Base-by-base conservation (phyloP, 2,797 vertebrate species). In the Serranus cabrilla region DNA sequence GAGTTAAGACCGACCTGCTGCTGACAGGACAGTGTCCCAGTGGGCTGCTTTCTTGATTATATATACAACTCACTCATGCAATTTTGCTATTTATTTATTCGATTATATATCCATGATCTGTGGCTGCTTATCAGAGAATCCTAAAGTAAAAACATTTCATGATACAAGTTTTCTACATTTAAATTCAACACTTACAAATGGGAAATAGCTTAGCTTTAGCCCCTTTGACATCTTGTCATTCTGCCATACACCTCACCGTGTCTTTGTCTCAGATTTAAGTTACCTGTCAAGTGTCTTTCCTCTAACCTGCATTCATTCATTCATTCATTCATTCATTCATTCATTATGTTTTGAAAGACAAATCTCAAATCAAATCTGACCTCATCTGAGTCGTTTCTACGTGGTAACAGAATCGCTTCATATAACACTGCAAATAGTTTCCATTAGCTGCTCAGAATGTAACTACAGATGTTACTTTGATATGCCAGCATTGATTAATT, bases 311-410 rank as follows among this genome's bases (percentile, higher is more conserved):
- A 5, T 52, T 47, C 20, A 64, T 40, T 63, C 56, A 62, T 69
- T 50, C n/a, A 23, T 69, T 64, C 61, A 49, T 54, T 43, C 16
- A 60, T 23, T 60, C 54, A 69, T 60, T 43, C 17, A 27, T 71
- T 78, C 40, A 82, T 60, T 13, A 61, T 57, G 49, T 17, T 61
- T 16, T 21, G 46, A 60, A 58, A 61, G 10, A 49, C 7, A n/a
- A 52, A 68, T 57, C 54, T 67, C 37, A 73, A 31, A 55, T 63
- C 34, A 27, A 43, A 74, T 60, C 37, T 69, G 55, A 72, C 4
- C 21, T 75, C 20, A 18, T 21, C 6, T 12, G 9, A 7, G 39
- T 31, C 16, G 34, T 81, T 75, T 64, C 62, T 21, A 9, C 11
- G 4, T 51, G 20, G 49, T 70, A 76, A 75, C 43, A 73, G 2